Base-by-base conservation (phyloP, 2,888 invertebrate species). In the Sphecodes monilicornis region DNA sequence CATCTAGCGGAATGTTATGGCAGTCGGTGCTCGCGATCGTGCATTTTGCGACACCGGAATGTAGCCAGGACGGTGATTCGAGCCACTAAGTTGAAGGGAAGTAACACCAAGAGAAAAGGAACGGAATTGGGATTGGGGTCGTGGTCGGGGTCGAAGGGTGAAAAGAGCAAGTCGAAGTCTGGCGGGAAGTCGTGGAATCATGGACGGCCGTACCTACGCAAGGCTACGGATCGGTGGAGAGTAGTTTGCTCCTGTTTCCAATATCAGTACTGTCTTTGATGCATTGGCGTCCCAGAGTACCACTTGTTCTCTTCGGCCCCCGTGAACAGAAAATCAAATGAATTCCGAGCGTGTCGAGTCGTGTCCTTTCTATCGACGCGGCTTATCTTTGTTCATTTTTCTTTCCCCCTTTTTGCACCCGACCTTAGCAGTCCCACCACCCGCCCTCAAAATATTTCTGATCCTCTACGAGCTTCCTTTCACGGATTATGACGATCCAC, bases 271-370 rank as follows among this genome's bases (percentile, higher is more conserved):
- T 81, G 86, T 82, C 87, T 89, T 90, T 90, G 86, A 90, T 88
- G 83, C 85, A 87, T 87, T 78, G 87, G 81, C 81, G 76, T 90
- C 82, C 79, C 74, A 73, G 80, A 90, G 87, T 82, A 85, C 86
- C 86, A 88, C 89, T 91, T 91, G 90, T 90, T 90, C 86, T 81
- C 72, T 77, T 82, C 82, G 85, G 82, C 81, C 66, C 82, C 82
- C 84, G 82, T 86, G 89, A 86, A 90, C 89, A 84, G 86, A 86
- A 90, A 91, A 90, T 83, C 86, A 88, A 92, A 92, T 89, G 88
- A 89, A 92, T 92, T 90, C 88, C 84, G 68, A 84, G 57, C 85
- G 76, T 88, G 87, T 89, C 80, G 80, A 80, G 68, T 78, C 86
- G 87, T 84, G 83, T 88, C 84, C 83, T 80, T 76, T 46, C 71